A percentile compares a stretch with the other conserved stretches of the same genome.
Evolutionary conservation across 2,888 invertebrate species (phyloP).

Genomic region (Torymus tubicola): DNA sequence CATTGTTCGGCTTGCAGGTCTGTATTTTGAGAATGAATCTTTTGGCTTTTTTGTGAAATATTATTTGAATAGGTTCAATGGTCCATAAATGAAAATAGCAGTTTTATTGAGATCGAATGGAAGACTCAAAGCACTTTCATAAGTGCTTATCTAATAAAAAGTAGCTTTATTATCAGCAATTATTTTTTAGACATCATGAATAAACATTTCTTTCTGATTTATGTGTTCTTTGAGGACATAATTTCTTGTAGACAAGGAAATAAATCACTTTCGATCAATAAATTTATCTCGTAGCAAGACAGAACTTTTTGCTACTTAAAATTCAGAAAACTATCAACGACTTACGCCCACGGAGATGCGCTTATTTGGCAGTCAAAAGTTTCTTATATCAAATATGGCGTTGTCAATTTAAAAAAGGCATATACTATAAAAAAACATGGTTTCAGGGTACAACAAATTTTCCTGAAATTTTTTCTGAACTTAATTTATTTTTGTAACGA

Average conservation of each 20-base stretch:
- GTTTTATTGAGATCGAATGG: constrained; percentile 17
- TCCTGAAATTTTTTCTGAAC: no score
- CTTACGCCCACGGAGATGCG: background rate
- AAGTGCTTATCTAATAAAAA: constrained; percentile 37
- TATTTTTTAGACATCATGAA: constrained; percentile 37
- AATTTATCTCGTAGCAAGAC: constrained; percentile 19
- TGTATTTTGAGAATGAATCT: no score
- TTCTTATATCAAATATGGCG: no score
- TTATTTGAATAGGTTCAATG: constrained; percentile 10
- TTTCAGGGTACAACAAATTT: no score
- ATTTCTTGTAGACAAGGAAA: constrained; percentile 9
- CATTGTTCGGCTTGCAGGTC: no score
- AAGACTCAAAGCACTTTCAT: constrained; percentile 19
- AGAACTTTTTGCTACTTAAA: constrained; percentile 1
- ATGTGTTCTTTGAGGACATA: constrained; percentile 26
- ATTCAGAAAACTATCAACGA: background rate
- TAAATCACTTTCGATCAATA: constrained; percentile 24
- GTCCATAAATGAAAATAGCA: constrained; percentile 16
- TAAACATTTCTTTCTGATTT: constrained; percentile 40
- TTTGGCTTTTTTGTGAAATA: background rate
- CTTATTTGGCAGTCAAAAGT: no score
- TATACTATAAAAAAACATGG: no score
- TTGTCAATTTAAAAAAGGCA: no score
- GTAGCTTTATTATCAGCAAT: constrained; percentile 23
- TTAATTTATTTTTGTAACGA: no score